Conservation (phyloP, 2,888 invertebrate genomes). For the Polymixis lichenea region DNA sequence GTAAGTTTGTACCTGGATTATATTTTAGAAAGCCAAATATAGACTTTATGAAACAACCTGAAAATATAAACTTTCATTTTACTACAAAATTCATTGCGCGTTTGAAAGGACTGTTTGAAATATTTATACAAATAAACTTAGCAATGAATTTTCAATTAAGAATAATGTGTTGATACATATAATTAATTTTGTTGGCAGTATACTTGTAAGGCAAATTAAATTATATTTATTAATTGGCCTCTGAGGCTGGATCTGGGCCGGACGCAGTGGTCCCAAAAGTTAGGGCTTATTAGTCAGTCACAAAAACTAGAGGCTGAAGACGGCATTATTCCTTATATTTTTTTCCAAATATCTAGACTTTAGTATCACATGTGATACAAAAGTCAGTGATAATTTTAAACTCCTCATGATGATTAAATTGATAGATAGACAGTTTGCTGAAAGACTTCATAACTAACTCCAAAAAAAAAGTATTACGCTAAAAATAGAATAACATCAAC, state of each 20-base stretch:
- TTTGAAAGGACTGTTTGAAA: not conserved
- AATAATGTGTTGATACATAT: not conserved
- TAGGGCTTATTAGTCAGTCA: not conserved
- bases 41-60: slow-evolving; percentile 24
- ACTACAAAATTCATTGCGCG: not conserved
- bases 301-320: not conserved
- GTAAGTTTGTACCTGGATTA: slow-evolving; percentile 32
- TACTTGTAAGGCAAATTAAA: not conserved
- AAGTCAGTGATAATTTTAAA: not conserved
- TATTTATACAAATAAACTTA: not conserved
- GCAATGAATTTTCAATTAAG: not conserved
- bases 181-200: not conserved
- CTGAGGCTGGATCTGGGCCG: not conserved
- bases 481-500: not conserved
- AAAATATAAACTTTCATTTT: slow-evolving; percentile 15
- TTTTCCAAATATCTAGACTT: not conserved
- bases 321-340: not conserved
- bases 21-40: slow-evolving; percentile 34
- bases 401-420: not conserved
- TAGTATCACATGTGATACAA: not conserved
- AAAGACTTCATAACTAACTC: not conserved
- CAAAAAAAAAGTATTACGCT: not conserved
- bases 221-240: not conserved
- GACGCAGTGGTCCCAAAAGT: not conserved
- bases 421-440: not conserved